These are phyloP conservation scores for Heteromurus nitidus DNA, from an alignment of 2,888 invertebrate species.

Conservation along the genomic window DNA sequence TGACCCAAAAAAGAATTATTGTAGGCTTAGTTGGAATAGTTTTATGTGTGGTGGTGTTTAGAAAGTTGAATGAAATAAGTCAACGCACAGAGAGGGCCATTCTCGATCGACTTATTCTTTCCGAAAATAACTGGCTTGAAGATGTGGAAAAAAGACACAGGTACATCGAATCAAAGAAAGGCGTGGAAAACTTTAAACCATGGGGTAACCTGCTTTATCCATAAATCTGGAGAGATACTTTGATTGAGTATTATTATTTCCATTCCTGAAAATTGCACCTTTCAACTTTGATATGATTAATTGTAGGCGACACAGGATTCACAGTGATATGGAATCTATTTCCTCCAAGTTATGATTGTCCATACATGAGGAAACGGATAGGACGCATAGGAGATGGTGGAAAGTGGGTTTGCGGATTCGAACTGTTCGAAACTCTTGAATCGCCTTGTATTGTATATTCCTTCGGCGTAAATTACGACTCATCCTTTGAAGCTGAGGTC, in stretches of 20 bases:
- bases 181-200: background rate
- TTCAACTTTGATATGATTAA: no score
- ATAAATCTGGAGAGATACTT: background rate
- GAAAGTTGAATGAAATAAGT: no score
- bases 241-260: background rate
- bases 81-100: background rate
- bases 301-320: constrained; percentile 10
- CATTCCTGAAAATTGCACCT: background rate
- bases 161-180: background rate
- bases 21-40: no score
- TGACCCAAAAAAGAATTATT: no score
- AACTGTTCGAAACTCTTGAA: background rate
- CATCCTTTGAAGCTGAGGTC: constrained; percentile 48
- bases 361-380: background rate
- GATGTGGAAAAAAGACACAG: background rate
- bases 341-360: constrained; percentile 20
- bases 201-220: background rate
- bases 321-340: constrained; percentile 16
- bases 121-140: background rate
- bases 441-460: constrained; percentile 43
- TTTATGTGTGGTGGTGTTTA: no score
- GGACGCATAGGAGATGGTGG: constrained; percentile 29
- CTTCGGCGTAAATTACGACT: constrained; percentile 37
- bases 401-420: constrained; percentile 35
- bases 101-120: background rate